Evolutionary conservation across 1,140 invertebrate species (phyloP).

Genomic region (Drosophila guanche): DNA sequence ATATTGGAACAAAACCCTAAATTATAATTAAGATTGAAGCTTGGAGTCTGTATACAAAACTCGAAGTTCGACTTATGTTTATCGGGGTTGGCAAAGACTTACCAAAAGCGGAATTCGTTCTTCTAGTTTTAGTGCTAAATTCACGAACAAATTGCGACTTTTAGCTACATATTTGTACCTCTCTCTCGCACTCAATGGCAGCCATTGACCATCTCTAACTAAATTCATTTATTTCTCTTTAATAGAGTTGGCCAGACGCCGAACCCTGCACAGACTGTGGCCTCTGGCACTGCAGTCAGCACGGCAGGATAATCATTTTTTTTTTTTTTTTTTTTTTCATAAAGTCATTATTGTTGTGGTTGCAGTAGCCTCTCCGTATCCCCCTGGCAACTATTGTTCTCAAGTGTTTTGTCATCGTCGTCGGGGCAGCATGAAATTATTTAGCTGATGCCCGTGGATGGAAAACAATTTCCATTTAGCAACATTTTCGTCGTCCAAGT

Average conservation of each 20-base stretch:
- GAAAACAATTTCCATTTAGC: conserved; percentile 80
- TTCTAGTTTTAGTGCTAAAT: too few relatives aligned
- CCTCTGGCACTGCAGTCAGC: conserved; percentile 51
- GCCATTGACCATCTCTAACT: conserved; percentile 19
- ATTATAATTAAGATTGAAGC: not conserved
- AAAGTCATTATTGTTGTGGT: conserved; percentile 81
- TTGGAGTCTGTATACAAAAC: too few relatives aligned
- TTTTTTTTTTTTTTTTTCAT: too few relatives aligned
- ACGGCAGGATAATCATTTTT: conserved; percentile 74
- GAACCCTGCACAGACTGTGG: conserved; percentile 31
- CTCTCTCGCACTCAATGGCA: conserved; percentile 6
- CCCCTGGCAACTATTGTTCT: conserved; percentile 68
- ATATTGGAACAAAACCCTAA: not conserved
- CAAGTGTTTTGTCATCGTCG: conserved; percentile 61
- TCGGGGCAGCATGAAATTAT: conserved; percentile 66
- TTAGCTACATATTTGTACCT: too few relatives aligned
- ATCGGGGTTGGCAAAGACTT: too few relatives aligned
- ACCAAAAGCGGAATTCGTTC: too few relatives aligned
- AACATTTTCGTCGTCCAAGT: conserved; percentile 48
- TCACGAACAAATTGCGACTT: too few relatives aligned
- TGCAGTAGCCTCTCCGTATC: conserved; percentile 48
- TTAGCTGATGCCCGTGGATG: conserved; percentile 57
- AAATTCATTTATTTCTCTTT: conserved; percentile 56
- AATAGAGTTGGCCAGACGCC: conserved; percentile 52
- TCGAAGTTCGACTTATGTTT: too few relatives aligned